Evolutionary conservation across 2,888 invertebrate species (phyloP).

Genomic region (Phortica magna): DNA sequence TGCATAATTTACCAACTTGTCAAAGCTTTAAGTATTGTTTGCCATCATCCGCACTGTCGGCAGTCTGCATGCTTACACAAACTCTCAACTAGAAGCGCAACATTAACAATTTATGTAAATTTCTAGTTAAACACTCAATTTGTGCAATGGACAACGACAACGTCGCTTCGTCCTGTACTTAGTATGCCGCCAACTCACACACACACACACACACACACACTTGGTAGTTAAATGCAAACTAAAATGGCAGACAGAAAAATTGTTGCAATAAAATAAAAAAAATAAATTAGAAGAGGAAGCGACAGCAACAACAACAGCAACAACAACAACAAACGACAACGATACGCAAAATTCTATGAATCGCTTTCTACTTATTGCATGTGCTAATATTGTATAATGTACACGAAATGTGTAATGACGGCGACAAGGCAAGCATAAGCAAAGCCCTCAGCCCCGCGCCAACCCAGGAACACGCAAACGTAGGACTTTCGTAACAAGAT

Average conservation of each 20-base stretch:
- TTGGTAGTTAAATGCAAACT: not conserved
- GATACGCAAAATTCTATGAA: not conserved
- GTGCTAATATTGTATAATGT: not conserved
- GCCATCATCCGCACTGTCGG: not conserved
- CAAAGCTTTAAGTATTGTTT: no score
- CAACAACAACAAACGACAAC: not conserved
- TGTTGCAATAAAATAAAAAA: not conserved
- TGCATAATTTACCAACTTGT: no score
- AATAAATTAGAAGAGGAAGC: not conserved
- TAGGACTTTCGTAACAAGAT: not conserved
- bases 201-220: not conserved
- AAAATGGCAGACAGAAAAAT: not conserved
- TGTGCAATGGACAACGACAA: conserved; percentile 19
- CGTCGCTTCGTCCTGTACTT: not conserved
- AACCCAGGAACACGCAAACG: not conserved
- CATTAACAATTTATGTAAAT: conserved; percentile 44
- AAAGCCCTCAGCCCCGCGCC: not conserved
- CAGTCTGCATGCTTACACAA: not conserved
- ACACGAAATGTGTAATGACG: not conserved
- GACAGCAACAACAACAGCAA: not conserved
- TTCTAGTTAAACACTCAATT: conserved; percentile 43
- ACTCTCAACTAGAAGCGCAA: conserved; percentile 29
- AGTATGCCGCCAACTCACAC: not conserved
- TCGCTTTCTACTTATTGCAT: not conserved
- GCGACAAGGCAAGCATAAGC: not conserved